Conservation (phyloP, 2,797 vertebrate species). For the Masticophis lateralis region DNA sequence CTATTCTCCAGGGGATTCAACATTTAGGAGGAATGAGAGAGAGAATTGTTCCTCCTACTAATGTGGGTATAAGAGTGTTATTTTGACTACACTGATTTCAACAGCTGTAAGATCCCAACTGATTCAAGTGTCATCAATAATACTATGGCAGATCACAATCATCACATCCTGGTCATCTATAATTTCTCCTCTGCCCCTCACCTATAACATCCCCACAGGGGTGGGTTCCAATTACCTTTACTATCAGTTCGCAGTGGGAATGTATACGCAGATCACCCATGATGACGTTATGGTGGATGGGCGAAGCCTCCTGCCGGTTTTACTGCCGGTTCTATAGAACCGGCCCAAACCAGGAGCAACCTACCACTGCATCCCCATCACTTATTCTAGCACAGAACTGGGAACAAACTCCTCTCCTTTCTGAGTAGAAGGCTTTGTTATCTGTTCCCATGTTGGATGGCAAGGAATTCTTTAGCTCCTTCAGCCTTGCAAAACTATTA, state of each 20-base stretch:
- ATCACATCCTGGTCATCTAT: neutral
- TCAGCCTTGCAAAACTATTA: constrained; percentile 9
- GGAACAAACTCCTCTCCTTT: neutral
- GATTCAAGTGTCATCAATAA: neutral
- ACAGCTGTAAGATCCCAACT: neutral
- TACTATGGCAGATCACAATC: neutral
- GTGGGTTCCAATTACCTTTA: too few species aligned
- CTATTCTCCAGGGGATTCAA: neutral
- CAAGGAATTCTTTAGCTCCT: neutral
- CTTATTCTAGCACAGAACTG: neutral
- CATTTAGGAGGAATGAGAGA: neutral
- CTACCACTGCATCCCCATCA: neutral
- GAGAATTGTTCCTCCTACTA: neutral
- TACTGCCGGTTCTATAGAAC: too few species aligned
- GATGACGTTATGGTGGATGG: too few species aligned
- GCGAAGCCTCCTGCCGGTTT: too few species aligned
- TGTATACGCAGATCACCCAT: too few species aligned
- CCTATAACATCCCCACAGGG: neutral
- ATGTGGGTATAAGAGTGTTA: neutral
- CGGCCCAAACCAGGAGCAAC: too few species aligned
- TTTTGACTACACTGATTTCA: neutral
- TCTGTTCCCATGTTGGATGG: neutral
- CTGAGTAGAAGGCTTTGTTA: neutral
- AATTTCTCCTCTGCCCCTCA: neutral
- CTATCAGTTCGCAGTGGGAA: too few species aligned